These are phyloP conservation scores for Neelides folsomi DNA, from an alignment of 2,888 invertebrate species.

Conservation along the genomic window DNA sequence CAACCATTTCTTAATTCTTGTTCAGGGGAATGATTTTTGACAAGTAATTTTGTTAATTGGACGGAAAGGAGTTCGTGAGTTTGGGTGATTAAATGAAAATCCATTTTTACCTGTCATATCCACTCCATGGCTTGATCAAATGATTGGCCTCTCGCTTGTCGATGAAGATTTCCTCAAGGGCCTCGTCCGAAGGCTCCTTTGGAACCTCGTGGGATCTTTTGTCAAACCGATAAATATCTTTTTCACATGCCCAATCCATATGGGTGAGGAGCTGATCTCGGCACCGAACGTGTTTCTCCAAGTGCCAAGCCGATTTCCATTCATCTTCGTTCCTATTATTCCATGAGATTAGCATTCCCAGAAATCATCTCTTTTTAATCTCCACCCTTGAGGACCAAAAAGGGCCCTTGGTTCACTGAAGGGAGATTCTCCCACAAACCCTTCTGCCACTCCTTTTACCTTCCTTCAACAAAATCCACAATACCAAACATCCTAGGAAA, in stretches of 20 bases:
- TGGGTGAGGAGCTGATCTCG: constrained; percentile 46
- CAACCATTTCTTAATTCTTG: no score
- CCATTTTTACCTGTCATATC: constrained; percentile 23
- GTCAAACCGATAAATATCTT: constrained; percentile 45
- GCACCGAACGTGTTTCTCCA: constrained; percentile 46
- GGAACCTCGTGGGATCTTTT: constrained; percentile 22
- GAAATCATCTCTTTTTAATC: no score
- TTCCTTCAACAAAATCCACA: no score
- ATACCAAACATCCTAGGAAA: no score
- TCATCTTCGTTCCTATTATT: constrained; percentile 43
- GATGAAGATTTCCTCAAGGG: constrained; percentile 20
- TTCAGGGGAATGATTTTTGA: no score
- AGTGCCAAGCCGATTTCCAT: constrained; percentile 49
- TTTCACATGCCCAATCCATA: constrained; percentile 50
- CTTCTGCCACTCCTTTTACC: no score
- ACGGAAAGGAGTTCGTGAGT: no score
- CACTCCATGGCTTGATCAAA: constrained; percentile 32
- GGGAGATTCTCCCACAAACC: no score
- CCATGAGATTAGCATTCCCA: no score
- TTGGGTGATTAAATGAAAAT: no score
- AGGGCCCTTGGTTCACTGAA: no score
- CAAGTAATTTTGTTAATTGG: not conserved
- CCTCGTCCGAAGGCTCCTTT: not conserved
- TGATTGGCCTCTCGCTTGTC: constrained; percentile 23
- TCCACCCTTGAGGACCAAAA: no score